Evolutionary conservation across 37 sponge, comb jelly and placozoan genomes (phyloP).

Genomic region (Diacarnus erythraeanus): DNA sequence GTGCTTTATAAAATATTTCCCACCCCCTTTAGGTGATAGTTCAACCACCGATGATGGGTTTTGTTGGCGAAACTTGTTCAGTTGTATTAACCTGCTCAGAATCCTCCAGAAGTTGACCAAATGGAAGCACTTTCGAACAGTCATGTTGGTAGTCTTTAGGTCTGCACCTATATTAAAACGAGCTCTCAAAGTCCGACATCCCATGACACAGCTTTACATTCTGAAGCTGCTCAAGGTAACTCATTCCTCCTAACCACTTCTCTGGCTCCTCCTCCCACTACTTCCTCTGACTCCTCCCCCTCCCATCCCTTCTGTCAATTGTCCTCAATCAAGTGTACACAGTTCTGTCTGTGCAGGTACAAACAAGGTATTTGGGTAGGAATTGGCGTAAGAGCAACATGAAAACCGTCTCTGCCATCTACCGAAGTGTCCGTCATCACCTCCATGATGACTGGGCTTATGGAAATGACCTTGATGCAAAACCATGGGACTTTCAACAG

Average conservation of each 20-base stretch:
- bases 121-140: constrained; percentile 91
- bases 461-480: constrained; percentile 92
- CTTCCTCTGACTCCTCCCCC: neutral
- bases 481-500: constrained; percentile 91
- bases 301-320: neutral
- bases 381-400: constrained; percentile 94
- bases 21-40: constrained; percentile 17
- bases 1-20: constrained; percentile 1
- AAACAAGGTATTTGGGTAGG: constrained; percentile 87
- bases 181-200: constrained; percentile 88
- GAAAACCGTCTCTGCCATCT: constrained; percentile 91
- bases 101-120: constrained; percentile 94
- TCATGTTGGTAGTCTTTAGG: constrained; percentile 95
- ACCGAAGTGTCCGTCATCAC: constrained; percentile 90
- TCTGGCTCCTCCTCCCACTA: neutral
- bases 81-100: constrained; percentile 88
- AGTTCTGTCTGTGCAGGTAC: constrained; percentile 19
- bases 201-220: constrained; percentile 85
- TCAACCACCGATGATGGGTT: constrained; percentile 44
- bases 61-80: constrained; percentile 93
- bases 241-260: neutral
- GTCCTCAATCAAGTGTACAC: neutral
- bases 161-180: constrained; percentile 95
- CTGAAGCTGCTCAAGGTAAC: constrained; percentile 89
- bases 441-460: constrained; percentile 98